A percentile compares a stretch with the other conserved stretches of the same genome.
These are phyloP conservation scores for Meloidogyne floridensis DNA, from an alignment of 1,140 invertebrate species.

Conservation along the genomic window DNA sequence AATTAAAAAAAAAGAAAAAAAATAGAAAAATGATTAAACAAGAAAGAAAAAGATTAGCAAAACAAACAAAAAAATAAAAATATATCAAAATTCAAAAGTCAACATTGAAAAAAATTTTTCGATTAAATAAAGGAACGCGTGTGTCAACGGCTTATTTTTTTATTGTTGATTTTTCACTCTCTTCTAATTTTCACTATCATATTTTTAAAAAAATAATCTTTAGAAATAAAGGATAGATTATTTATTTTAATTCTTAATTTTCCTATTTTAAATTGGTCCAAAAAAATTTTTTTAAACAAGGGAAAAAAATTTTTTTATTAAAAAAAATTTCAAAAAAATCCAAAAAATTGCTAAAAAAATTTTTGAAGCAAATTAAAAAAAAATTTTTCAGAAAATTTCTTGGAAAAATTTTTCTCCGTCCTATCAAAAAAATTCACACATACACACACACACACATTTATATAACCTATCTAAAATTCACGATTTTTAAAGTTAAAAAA, in stretches of 20 bases:
- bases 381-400: too few relatives aligned
- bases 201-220: not conserved
- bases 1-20: not conserved
- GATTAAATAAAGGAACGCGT: not conserved
- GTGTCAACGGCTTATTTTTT: not conserved
- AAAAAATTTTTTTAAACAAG: too few relatives aligned
- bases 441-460: too few relatives aligned
- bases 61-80: not conserved
- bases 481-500: not conserved
- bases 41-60: not conserved
- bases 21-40: not conserved
- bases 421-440: too few relatives aligned
- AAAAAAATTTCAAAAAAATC: too few relatives aligned
- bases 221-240: too few relatives aligned
- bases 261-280: too few relatives aligned
- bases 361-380: too few relatives aligned
- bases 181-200: not conserved
- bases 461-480: not conserved
- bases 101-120: not conserved
- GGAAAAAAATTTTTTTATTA: too few relatives aligned
- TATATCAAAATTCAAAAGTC: not conserved
- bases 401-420: too few relatives aligned
- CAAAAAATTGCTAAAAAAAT: too few relatives aligned
- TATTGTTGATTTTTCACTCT: not conserved
- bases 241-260: too few relatives aligned